Evolutionary conservation across 2,797 vertebrate species (phyloP), one percentile per base, ranked within the genome.

Genomic region (Lycodopsis pacificus): DNA sequence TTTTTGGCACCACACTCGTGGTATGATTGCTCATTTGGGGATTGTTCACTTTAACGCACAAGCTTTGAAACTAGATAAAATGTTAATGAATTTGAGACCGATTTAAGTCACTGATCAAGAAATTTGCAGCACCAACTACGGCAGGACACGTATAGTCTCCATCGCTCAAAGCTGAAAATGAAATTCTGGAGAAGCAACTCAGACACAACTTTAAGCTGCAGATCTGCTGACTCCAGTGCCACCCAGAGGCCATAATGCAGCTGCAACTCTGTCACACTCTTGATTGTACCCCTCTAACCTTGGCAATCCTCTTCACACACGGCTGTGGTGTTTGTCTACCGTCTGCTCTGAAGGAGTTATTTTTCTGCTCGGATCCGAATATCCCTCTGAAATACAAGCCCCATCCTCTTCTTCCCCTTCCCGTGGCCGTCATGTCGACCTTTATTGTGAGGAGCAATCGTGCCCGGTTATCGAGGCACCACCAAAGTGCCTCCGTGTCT

Each of bases 211-310:
- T 65, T 2, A 53, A 54, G 54, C 46, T 40, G 40, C 68, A 25
- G 65, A 84, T 73, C 25, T 36, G 63, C 73, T 74, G 77, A 73
- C 86, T 88, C 73, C 79, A 89, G 65, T 78, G 83, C 87, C 89
- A 73, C 83, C 86, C 76, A 82, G 86, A 88, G 86, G 86, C 76
- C 63, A 22, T n/a, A 4, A 19, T 34, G 78, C 4, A 40, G 69
- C 83, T 70, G 77, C 77, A 76, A 4, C 65, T 57, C 63, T 44
- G 68, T 72, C 73, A 73, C 69, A 67, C 51, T 70, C 69, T 74
- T 74, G 66, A 72, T 73, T 79, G 42, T 68, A 82, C 70, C 66
- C 77, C 51, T 79, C 70, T 72, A 67, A 89, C 73, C 49, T 79
- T 77, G 80, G 54, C 12, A 9, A 44, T 66, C 64, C 53, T 64